Base-by-base conservation (phyloP, 2,113 vertebrate genomes). In the Thalassarche chlororhynchos region DNA sequence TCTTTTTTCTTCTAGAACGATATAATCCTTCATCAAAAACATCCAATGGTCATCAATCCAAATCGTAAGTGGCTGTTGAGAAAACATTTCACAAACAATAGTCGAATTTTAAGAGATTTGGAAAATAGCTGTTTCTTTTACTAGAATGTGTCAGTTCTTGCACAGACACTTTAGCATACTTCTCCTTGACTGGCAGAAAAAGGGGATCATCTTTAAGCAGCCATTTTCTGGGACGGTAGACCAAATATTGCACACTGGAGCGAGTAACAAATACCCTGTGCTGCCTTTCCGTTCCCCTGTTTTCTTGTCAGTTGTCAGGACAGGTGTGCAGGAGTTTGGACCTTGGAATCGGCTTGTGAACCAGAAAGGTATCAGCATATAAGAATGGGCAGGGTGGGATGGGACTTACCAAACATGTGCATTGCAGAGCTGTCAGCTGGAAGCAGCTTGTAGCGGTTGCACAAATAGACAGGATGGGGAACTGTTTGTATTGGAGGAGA, bases 21-120 rank as follows among this genome's bases (percentile, higher is more conserved):
- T 99, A 99, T 2, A 98, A 97, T 95, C 97, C 98, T 97, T 98
- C 99, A 88, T 98, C 99, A 74, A 99, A 99, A 98, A 97, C 98
- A 29, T 99, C 99, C 89, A 99, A 99, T 97, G 98, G 99, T 51
- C 99, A 99, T 94, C 99, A 99, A 36, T 97, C 99, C 76, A 99
- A 99, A 98, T 97, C 99, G 95, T 99, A 98, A 98, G 98, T 99
- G 91, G 75, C 72, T 75, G 32, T 34, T 89, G 76, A 34, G 49
- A 42, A 68, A 78, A 57, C 4, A 0, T 65, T 57, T 26, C 68
- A 31, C 36, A 18, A 68, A 28, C 13, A n/a, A 3, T 0, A 14
- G 54, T 12, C 0, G 2, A 11, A 4, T n/a, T 51, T 74, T 6
- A 60, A 52, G n/a, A 24, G 32, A 13, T 9, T 25, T 34, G 32